phyloP scores from a whole-genome alignment of 2,113 vertebrate genomes.

The Apodemus sylvaticus region DNA sequence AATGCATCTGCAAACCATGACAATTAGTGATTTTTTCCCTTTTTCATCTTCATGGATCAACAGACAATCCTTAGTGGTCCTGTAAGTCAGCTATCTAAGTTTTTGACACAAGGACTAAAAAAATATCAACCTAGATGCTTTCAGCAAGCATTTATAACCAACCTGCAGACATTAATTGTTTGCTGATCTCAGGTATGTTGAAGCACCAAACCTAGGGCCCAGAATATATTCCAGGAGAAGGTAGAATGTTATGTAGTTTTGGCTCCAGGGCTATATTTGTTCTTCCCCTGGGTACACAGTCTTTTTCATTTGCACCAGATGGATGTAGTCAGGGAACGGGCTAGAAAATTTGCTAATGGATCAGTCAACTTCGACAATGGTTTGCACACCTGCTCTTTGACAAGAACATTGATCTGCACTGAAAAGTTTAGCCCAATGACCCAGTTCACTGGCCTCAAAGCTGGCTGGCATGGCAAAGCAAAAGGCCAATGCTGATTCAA shows the following conservation, averaged over 20 bases:
- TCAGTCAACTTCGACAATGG: not conserved
- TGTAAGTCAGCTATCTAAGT: not conserved
- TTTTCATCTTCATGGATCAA: not conserved
- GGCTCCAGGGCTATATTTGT: not conserved
- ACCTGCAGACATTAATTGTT: not conserved
- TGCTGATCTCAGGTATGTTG: not conserved
- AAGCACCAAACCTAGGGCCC: not conserved
- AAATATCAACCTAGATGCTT: not conserved
- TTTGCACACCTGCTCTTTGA: slow-evolving; percentile 8
- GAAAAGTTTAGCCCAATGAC: slow-evolving; percentile 32
- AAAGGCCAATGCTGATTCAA: not conserved
- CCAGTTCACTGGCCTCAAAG: not conserved
- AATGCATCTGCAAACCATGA: not conserved
- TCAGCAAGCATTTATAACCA: not conserved
- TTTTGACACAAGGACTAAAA: not conserved
- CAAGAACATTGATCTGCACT: not conserved
- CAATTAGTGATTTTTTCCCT: not conserved
- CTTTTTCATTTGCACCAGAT: not conserved
- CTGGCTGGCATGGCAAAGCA: not conserved
- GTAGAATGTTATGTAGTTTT: not conserved
- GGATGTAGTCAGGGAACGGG: not conserved
- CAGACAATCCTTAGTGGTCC: not conserved
- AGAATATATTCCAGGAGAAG: not conserved
- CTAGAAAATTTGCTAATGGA: not conserved
- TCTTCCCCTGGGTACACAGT: not conserved